Conservation (phyloP, 2,113 vertebrate genomes). For the Campylomormyrus numenius region DNA sequence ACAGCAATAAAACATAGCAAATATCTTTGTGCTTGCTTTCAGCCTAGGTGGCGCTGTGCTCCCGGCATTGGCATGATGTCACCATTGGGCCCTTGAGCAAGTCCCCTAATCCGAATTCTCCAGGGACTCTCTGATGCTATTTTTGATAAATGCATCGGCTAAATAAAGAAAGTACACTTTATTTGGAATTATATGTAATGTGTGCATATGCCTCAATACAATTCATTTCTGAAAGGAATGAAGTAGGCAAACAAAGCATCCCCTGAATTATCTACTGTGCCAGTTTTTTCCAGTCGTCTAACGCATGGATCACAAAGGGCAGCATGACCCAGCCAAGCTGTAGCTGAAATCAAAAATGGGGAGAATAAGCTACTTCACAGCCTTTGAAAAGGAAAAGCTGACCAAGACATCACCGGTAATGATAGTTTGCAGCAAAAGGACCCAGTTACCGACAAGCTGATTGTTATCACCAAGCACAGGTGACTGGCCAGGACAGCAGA, state of each 20-base stretch:
- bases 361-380: not conserved
- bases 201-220: not conserved
- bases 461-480: not conserved
- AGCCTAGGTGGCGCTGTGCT: not conserved
- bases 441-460: not conserved
- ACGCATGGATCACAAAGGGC: not conserved
- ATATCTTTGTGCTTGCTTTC: not conserved
- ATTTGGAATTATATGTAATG: not conserved
- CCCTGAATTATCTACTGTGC: not conserved
- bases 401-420: not conserved
- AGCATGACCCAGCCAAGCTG: not conserved
- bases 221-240: not conserved
- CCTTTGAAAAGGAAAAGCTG: not conserved
- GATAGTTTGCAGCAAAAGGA: not conserved
- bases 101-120: not conserved
- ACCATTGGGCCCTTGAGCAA: not conserved
- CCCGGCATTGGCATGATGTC: not conserved
- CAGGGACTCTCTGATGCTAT: not conserved
- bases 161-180: not conserved
- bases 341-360: not conserved
- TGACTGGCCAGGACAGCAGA: not conserved
- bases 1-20: not conserved
- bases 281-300: not conserved
- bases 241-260: not conserved
- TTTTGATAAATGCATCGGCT: not conserved